Evolutionary conservation across 1,140 invertebrate genomes (phyloP).

Genomic region (Leucophenga varia): DNA sequence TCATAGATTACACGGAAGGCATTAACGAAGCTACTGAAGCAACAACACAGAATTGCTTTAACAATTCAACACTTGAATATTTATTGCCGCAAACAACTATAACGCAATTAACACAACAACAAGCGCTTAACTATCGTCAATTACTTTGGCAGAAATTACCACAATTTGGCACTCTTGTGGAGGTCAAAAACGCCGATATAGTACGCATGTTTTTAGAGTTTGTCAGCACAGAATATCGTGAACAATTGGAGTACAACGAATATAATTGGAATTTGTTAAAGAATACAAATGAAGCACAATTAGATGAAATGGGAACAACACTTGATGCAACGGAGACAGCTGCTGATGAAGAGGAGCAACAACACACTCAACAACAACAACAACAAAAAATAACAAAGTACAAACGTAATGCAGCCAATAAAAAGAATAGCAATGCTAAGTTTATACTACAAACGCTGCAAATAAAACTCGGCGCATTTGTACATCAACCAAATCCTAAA

Average conservation of each 20-base stretch:
- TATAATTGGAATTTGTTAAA: conserved; percentile 38
- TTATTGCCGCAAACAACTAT: conserved; percentile 15
- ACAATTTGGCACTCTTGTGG: conserved; percentile 71
- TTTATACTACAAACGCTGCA: conserved; percentile 50
- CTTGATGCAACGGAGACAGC: conserved; percentile 1
- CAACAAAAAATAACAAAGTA: conserved; percentile 21
- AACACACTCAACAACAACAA: conserved; percentile 11
- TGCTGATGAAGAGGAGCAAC: conserved; percentile 27
- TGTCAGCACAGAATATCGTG: conserved; percentile 66
- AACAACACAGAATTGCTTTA: conserved; percentile 2
- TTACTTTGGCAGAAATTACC: conserved; percentile 79
- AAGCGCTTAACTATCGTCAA: conserved; percentile 68
- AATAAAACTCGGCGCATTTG: conserved; percentile 67
- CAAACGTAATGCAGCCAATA: conserved; percentile 14
- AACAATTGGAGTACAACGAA: conserved; percentile 50
- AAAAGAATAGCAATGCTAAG: conserved; percentile 20
- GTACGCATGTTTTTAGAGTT: conserved; percentile 78
- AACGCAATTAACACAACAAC: conserved; percentile 21
- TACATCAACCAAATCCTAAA: conserved; percentile 78
- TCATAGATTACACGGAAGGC: conserved; percentile 30
- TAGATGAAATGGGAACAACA: conserved; percentile 24
- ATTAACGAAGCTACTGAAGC: conserved; percentile 5
- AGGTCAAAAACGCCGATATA: conserved; percentile 76
- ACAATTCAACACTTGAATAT: conserved; percentile 20
- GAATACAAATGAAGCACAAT: conserved; percentile 15